Base-by-base conservation (phyloP, 2,113 vertebrate genomes). In the Mugil cephalus region DNA sequence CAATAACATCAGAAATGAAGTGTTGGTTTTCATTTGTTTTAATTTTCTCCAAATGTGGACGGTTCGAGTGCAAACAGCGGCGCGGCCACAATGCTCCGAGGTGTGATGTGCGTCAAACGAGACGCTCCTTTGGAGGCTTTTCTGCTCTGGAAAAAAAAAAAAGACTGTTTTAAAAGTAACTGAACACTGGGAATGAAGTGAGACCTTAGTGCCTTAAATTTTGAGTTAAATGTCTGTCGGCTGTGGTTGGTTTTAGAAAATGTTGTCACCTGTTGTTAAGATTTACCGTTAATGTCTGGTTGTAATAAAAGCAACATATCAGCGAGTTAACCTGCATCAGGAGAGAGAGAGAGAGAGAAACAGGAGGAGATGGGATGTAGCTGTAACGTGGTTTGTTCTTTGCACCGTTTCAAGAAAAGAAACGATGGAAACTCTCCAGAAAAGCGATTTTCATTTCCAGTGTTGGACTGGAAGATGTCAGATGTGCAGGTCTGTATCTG, bases 1-100 rank as follows among this genome's bases (percentile, higher is more conserved):
- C 67, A 93, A 88, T 88, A 92, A 91, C 91, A 92, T 80, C 79
- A 85, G 83, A 90, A 91, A 91, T 87, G 88, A 92, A 89, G 91
- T 92, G 91, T 91, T 92, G 83, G 75, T 87, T 91, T 92, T 92
- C 85, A 87, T 87, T 93, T 88, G 68, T 89, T 91, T 92, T 86
- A 92, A 92, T 92, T 89, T 89, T 89, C 90, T 89, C 87, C 88
- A 91, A 93, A 91, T 91, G 87, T 88, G 84, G 48, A 68, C 3
- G 35, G 67, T 62, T 1, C n/a, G 79, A 61, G 46, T 42, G 75
- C 83, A 80, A 88, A 83, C 59, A 59, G 12, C 21, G 62, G 72
- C 38, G 1, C 8, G 62, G 78, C 69, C 77, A 89, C 88, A 91
- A 89, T 75, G 84, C 77, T 72, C 74, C 8, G 53, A 92, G 89